Conservation (phyloP, 1,140 invertebrate genomes). For the Proales similis region DNA sequence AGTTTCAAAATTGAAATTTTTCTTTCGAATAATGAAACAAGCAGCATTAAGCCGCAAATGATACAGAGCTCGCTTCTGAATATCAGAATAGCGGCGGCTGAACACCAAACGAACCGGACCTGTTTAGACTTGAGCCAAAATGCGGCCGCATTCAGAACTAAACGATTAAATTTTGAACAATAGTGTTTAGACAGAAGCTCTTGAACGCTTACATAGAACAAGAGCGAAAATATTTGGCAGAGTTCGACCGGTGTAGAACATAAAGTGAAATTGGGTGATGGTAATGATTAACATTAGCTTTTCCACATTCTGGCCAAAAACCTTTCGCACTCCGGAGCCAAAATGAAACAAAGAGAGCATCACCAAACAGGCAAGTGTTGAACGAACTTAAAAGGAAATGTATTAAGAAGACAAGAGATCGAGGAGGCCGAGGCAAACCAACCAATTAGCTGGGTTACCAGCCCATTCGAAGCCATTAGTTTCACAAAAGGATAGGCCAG, state of each 20-base stretch:
- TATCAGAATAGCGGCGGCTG: conserved; percentile 76
- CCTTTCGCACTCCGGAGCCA: conserved; percentile 56
- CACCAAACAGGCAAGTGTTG: conserved; percentile 67
- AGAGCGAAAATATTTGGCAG: conserved; percentile 93
- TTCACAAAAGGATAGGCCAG: conserved; percentile 65
- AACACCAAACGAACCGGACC: conserved; percentile 69
- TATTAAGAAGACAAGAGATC: too few relatives aligned
- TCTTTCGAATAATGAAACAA: conserved; percentile 16
- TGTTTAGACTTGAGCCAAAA: conserved; percentile 71
- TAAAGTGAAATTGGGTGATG: conserved; percentile 88
- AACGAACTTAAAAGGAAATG: conserved; percentile 66
- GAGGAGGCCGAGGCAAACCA: too few relatives aligned
- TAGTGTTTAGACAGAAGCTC: conserved; percentile 12
- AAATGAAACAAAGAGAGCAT: conserved; percentile 67
- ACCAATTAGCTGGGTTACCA: neutral
- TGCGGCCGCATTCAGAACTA: conserved; percentile 76
- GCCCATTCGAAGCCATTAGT: neutral
- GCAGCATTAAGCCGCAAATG: conserved; percentile 26
- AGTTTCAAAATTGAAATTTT: neutral
- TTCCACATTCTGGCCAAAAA: conserved; percentile 68
- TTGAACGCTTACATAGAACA: conserved; percentile 71
- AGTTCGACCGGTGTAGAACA: conserved; percentile 87
- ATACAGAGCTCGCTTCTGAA: conserved; percentile 82
- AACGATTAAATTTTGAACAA: conserved; percentile 34
- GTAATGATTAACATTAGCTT: conserved; percentile 77